Base-by-base conservation (phyloP, 2,888 invertebrate species). In the Polyommatus icarus region DNA sequence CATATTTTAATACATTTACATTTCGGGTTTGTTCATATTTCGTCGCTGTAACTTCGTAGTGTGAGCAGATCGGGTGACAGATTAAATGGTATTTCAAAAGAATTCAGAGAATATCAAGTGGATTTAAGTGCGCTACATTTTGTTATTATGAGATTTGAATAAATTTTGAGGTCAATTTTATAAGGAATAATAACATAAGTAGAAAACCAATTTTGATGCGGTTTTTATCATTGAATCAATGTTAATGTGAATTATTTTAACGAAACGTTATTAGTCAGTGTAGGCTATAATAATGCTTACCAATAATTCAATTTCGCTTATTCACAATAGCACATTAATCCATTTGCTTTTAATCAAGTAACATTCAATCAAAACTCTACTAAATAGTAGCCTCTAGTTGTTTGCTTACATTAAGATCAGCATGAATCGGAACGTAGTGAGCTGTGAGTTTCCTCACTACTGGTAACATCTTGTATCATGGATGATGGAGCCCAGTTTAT, bases 1-100 rank as follows among this genome's bases (percentile, higher is more conserved):
- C 12, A 54, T 75, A 50, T 75, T 75, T 75, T 75, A 75, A 78
- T 79, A 78, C 72, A 79, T 46, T 46, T 73, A 76, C 78, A 71
- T 72, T 76, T 80, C 12, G 15, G 18, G 40, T 72, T 36, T 72
- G 8, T 40, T 40, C 72, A 72, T 72, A 72, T 72, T 72, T 72
- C 40, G 72, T 40, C 40, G 36, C 36, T 36, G 36, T 72, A 12
- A 67, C 32, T 7, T 18, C 18, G 7, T 32, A 67, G 29, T 61
- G 59, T 20, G 24, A 24, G 61, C 20, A 24, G 29, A 67, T 67
- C 67, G 29, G 5, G 67, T 67, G 67, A 67, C 29, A 15, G 15
- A 67, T 29, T 67, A 67, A 67, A 67, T 24, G 12, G 12, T 61
- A 10, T 61, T 61, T 54, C 54, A 54, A 18, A 18, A 18, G 54